phyloP scores from a whole-genome alignment of 2,888 invertebrate genomes.

The Cistogaster globosa region DNA sequence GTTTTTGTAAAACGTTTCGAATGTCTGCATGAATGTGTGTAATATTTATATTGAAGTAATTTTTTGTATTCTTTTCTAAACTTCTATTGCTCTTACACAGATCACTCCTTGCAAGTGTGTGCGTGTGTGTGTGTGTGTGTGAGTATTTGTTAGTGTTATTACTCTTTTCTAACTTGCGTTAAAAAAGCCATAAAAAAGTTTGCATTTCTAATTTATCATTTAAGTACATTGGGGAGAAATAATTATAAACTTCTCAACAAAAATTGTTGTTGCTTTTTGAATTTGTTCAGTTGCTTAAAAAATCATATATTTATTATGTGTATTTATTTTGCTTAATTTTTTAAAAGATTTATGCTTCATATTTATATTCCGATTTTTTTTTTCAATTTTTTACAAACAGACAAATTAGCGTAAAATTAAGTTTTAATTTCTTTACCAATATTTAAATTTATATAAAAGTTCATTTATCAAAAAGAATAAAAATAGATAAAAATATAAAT shows the following conservation, averaged over 20 bases:
- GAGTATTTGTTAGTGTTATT: neutral
- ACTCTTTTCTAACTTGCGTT: constrained; percentile 11
- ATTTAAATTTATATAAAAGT: neutral
- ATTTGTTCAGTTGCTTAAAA: neutral
- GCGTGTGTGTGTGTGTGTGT: neutral
- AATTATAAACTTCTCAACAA: constrained; percentile 49
- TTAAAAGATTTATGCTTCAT: constrained; percentile 1
- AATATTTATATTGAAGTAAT: neutral
- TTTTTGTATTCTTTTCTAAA: too few species aligned
- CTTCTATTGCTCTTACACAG: too few species aligned
- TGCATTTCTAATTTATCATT: constrained; percentile 56
- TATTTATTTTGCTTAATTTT: neutral
- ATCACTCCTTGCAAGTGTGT: neutral
- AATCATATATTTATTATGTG: neutral
- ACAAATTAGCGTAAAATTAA: constrained; percentile 26
- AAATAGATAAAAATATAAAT: neutral
- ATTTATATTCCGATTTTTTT: neutral
- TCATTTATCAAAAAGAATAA: neutral
- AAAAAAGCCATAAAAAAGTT: constrained; percentile 55
- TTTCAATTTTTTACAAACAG: constrained; percentile 5
- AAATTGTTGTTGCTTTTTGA: neutral
- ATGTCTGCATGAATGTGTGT: neutral
- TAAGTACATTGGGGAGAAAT: constrained; percentile 44
- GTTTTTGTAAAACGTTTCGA: neutral
- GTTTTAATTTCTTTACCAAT: constrained; percentile 8